Base-by-base conservation (phyloP, 1,140 invertebrate species). In the Brachystomella parvula region DNA sequence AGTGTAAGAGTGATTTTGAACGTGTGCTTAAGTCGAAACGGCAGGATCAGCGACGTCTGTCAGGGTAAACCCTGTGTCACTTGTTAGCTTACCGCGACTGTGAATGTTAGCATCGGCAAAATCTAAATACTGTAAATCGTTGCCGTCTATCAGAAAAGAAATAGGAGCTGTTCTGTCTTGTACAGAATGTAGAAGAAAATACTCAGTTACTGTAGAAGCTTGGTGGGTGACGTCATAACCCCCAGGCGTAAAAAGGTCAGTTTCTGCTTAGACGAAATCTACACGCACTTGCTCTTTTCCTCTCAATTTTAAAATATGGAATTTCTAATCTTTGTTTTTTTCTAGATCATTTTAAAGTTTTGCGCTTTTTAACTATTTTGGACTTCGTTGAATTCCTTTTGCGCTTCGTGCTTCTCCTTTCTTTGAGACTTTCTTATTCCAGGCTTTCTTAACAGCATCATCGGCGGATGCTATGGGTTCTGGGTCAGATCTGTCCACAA, bases 181-280 rank as follows among this genome's bases (percentile, higher is more conserved):
- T 6, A 80, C 57, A 0, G 73, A 75, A 17, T 76, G 77, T 64
- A 80, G 74, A 9, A 76, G 77, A 68, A 79, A 78, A 70, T 79
- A 79, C 68, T 78, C 69, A 32, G 78, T 64, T 72, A 70, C 77
- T 47, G 71, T 58, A 6, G 71, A 74, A 44, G 47, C 62, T 73
- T 79, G 75, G 26, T 80, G 76, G n/a, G 75, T 76, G 3, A 77
- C 79, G 71, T 80, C 76, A 3, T 76, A 79, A 2, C 76, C 74
- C 35, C 78, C 76, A 47, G 79, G 31, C 30, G 76, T 64, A 73
- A 80, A 81, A 28, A 81, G 70, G 72, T 80, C 78, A 32, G 80
- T 64, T 71, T 81, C 76, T 1, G 76, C 74, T 66, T 76, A 75
- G 24, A 70, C 60, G 62, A 72, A 75, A 30, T 57, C 33, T 64